Evolutionary conservation across 1,140 invertebrate species (phyloP).

Genomic region (Apis florea): DNA sequence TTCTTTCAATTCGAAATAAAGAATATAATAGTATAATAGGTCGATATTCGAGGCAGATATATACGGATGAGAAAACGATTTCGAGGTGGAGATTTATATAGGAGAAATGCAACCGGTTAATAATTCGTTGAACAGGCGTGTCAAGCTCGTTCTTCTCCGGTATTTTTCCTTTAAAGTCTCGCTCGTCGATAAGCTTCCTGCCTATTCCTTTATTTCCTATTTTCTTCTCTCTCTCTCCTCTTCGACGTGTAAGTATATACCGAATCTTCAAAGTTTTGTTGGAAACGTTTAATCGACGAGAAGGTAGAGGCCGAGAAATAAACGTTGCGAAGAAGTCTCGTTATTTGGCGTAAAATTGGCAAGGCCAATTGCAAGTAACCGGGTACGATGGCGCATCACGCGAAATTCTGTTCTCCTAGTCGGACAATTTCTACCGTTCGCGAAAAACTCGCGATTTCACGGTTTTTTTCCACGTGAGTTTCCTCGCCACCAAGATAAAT

Average conservation of each 20-base stretch:
- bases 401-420: background rate
- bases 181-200: background rate
- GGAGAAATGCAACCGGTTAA: background rate
- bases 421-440: no score
- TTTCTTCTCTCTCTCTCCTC: background rate
- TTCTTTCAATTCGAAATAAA: no score
- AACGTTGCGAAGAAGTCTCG: background rate
- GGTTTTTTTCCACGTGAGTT: constrained; percentile 15
- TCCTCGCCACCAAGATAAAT: constrained; percentile 41
- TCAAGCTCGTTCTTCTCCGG: background rate
- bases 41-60: no score
- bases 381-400: background rate
- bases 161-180: background rate
- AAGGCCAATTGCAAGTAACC: background rate
- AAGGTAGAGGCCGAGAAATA: background rate
- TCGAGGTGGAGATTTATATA: background rate
- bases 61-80: background rate
- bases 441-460: background rate
- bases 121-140: background rate
- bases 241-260: background rate
- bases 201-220: background rate
- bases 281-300: background rate
- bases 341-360: constrained; percentile 7
- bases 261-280: constrained; percentile 1
- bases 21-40: no score